Conservation (phyloP, 2,888 invertebrate species). For the Apeira syringaria region DNA sequence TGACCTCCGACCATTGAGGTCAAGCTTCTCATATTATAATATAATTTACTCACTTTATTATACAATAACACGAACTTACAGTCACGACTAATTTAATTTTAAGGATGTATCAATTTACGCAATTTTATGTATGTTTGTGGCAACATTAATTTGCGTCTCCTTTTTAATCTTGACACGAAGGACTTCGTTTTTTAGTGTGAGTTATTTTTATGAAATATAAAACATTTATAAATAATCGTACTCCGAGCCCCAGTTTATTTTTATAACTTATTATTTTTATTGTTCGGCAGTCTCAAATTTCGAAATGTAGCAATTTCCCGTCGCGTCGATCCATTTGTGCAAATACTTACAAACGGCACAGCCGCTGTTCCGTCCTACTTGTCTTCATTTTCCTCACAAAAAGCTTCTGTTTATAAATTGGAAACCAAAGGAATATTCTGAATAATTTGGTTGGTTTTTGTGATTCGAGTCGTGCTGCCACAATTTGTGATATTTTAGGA, state of each 20-base stretch:
- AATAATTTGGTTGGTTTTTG: constrained; percentile 16
- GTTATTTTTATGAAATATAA: too few relatives aligned
- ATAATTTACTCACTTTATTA: not conserved
- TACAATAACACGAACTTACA: not conserved
- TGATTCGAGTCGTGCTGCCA: constrained; percentile 1
- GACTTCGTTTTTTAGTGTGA: not conserved
- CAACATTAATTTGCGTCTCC: not conserved
- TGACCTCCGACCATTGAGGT: not conserved
- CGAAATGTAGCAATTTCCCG: too few relatives aligned
- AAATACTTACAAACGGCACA: not conserved
- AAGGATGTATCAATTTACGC: not conserved
- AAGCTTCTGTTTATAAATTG: constrained; percentile 19
- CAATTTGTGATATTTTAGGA: too few relatives aligned
- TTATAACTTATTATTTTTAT: too few relatives aligned
- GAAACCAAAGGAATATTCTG: constrained; percentile 19
- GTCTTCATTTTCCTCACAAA: constrained; percentile 5
- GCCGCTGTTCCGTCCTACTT: constrained; percentile 1
- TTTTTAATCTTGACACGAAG: not conserved
- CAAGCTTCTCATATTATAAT: not conserved
- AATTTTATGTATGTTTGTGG: not conserved
- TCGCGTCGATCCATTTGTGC: not conserved
- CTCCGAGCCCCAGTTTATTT: too few relatives aligned
- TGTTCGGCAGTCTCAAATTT: too few relatives aligned
- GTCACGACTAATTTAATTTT: not conserved
- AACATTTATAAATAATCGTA: too few relatives aligned